Base-by-base conservation (phyloP, 2,797 vertebrate species). In the Lagorchestes hirsutus region DNA sequence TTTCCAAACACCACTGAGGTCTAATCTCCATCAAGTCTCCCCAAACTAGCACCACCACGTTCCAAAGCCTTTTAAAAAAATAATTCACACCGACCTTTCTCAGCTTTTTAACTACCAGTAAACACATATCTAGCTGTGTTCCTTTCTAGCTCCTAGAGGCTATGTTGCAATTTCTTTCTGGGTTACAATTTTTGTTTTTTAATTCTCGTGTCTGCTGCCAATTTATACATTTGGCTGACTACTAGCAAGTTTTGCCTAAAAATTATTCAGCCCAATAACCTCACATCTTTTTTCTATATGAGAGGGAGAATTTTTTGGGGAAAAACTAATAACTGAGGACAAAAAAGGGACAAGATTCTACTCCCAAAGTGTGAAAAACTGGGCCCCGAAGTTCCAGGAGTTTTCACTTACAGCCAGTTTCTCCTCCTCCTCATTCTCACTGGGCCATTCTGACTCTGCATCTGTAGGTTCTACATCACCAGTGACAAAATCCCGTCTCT, bases 401-500 rank as follows among this genome's bases (percentile, higher is more conserved):
- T 9, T 46, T 95, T 40, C 74, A 99, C 99, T 99, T 98, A 99
- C 99, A 93, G 99, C 99, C 94, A 99, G 96, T 62, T 99, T 99
- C 31, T 99, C 99, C 59, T 99, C 99, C 27, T 99, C 99, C 54
- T 99, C 99, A 12, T 98, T 98, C 95, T 99, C 99, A 97, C 99
- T 99, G 94, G 99, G 99, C 99, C 99, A 99, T 56, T 99, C 99
- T 3, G 99, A 99, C 91, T 99, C 99, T 14, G 99, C 99, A 18
- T 99, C 99, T 97, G 99, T 99, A 54, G 99, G 99, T 97, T 99
- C 99, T 87, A 99, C 99, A 4, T 99, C 98, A 3, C 99, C 99
- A 18, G 98, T 99, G 97, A 99, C 99, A 97, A 99, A 99, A 1
- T 99, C 99, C 99, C 99, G 98, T 98, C 99, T 99, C 99, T 99